phyloP scores from a whole-genome alignment of 1,140 invertebrate genomes.

The Arion vulgaris region DNA sequence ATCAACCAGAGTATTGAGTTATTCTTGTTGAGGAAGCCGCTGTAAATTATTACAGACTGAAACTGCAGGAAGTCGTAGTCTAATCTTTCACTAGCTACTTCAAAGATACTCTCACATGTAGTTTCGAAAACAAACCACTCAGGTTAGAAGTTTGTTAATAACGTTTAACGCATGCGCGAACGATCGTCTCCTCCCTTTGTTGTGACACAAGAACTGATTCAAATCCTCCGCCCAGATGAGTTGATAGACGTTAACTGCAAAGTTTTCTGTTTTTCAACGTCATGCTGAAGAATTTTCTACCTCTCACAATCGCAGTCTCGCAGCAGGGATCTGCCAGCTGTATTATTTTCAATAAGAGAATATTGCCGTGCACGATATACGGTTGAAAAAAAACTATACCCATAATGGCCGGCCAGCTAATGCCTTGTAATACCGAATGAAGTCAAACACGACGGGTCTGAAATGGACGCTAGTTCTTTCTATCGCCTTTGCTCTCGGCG shows the following conservation, averaged over 20 bases:
- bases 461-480: neutral
- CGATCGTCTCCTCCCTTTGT: neutral
- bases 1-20: too few relatives aligned
- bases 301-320: too few relatives aligned
- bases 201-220: neutral
- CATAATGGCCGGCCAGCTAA: neutral
- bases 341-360: too few relatives aligned
- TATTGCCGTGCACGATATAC: neutral
- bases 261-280: neutral
- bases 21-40: too few relatives aligned
- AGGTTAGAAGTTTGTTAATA: neutral
- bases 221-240: neutral
- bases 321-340: neutral
- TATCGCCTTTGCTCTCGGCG: neutral
- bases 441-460: neutral
- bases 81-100: neutral
- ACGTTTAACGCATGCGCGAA: conserved; percentile 3
- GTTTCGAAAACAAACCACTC: neutral
- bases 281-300: too few relatives aligned
- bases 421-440: neutral
- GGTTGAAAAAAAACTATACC: neutral
- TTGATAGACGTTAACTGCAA: neutral
- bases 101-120: neutral
- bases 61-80: neutral
- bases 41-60: too few relatives aligned